Evolutionary conservation across 2,888 invertebrate species (phyloP).

Genomic region (Leptodirus hochenwartii): DNA sequence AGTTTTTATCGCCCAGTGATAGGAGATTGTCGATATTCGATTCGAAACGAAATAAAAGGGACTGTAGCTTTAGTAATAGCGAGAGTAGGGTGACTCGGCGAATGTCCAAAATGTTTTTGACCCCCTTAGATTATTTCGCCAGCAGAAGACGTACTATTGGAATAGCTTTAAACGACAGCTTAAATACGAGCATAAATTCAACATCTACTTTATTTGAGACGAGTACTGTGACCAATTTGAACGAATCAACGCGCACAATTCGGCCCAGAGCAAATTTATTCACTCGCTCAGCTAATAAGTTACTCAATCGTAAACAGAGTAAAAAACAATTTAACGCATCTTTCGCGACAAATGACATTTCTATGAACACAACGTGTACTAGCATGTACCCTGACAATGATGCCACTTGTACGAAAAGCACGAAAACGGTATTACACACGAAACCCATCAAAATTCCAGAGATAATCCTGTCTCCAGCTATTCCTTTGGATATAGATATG

Average conservation of each 20-base stretch:
- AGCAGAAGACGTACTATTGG: slow-evolving; percentile 24
- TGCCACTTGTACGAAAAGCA: too few species aligned
- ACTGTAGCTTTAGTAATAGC: slow-evolving; percentile 22
- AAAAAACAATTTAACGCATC: too few species aligned
- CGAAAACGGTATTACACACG: too few species aligned
- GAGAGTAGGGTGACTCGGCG: slow-evolving; percentile 19
- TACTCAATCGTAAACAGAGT: too few species aligned
- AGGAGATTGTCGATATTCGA: slow-evolving; percentile 2
- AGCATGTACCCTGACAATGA: too few species aligned
- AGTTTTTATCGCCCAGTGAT: slow-evolving; percentile 18
- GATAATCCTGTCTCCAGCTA: too few species aligned
- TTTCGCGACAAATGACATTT: too few species aligned
- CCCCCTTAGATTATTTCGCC: slow-evolving; percentile 24
- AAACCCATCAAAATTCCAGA: too few species aligned
- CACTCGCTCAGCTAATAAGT: too few species aligned
- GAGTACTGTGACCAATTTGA: slow-evolving; percentile 21
- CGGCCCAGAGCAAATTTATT: too few species aligned
- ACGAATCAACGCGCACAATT: slow-evolving; percentile 12
- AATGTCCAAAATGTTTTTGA: slow-evolving; percentile 24
- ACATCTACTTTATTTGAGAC: slow-evolving; percentile 24
- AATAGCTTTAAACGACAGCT: slow-evolving; percentile 17
- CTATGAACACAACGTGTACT: too few species aligned
- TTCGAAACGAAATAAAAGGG: background rate
- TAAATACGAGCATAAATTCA: slow-evolving; percentile 23
- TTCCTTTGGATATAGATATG: too few species aligned